phyloP scores from a whole-genome alignment of 2,113 vertebrate genomes.

The Lanius ludovicianus region DNA sequence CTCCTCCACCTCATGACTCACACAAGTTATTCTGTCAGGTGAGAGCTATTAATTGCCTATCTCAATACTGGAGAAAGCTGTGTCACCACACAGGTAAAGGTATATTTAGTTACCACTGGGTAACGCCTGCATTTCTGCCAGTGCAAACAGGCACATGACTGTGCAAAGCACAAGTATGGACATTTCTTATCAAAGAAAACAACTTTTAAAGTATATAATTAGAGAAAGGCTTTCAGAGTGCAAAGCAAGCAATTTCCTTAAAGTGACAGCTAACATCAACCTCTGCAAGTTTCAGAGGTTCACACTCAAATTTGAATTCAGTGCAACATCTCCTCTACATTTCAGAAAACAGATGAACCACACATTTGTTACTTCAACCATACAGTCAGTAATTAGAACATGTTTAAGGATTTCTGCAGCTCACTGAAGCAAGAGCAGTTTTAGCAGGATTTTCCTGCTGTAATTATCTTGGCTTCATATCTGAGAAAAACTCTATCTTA shows the following conservation, averaged over 20 bases:
- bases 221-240: background rate
- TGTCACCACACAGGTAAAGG: conserved; percentile 20
- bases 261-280: background rate
- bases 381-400: background rate
- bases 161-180: background rate
- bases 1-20: conserved; percentile 12
- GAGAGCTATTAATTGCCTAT: background rate
- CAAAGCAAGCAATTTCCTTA: background rate
- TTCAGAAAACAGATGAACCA: background rate
- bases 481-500: conserved; percentile 6
- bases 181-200: background rate
- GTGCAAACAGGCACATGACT: background rate
- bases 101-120: conserved; percentile 19
- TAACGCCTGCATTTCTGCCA: background rate
- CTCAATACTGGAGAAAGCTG: background rate
- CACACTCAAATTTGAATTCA: background rate
- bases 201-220: background rate
- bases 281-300: background rate
- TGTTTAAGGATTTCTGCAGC: background rate
- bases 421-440: conserved; percentile 44
- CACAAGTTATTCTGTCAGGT: background rate
- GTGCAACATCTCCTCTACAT: background rate
- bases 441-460: conserved; percentile 51
- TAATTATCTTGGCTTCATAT: background rate
- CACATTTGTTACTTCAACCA: background rate